Base-by-base conservation (phyloP, 1,140 invertebrate genomes). In the Mamestra configurata region DNA sequence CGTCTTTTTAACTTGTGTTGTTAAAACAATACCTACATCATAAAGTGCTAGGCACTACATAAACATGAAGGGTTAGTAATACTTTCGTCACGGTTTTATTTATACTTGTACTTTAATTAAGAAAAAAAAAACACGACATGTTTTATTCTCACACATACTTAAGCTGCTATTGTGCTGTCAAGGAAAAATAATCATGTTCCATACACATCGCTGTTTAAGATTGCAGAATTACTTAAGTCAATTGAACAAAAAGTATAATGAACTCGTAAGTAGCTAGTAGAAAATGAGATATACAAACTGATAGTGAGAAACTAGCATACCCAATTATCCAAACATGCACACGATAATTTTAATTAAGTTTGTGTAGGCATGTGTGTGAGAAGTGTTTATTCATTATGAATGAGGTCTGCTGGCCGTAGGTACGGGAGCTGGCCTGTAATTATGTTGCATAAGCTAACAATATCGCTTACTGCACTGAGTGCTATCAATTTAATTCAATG, bases 401-500 rank as follows among this genome's bases (percentile, higher is more conserved):
- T 83, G 85, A 84, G 66, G 76, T 75, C 83, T 82, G 81, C 75
- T 59, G 59, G 79, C 18, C 68, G 66, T 86, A 81, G 64, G 79
- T 81, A 81, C 80, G 46, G 51, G 64, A 51, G 78, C 78, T 83
- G 59, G 66, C 37, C 79, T 83, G 83, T 86, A 89, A 90, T 92
- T 90, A 89, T 79, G 77, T 81, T 82, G 80, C 82, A 89, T 90
- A 89, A 90, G 83, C 80, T 57, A 81, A 81, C 57, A 89, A 88
- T 89, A 92, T 86, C 84, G 85, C 77, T 78, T 88, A 89, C 78
- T 71, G 81, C 87, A 89, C 78, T 71, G 81, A 70, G 57, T 76
- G 78, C 86, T 86, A 92, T 90, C 87, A 88, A 90, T 90, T 89
- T 90, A 92, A 92, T 90, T 87, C 86, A 90, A 86, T 89, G 86